Evolutionary conservation across 2,113 vertebrate genomes (phyloP), one percentile per base, ranked within the genome.

Genomic region (Chlorodrepanis virens): DNA sequence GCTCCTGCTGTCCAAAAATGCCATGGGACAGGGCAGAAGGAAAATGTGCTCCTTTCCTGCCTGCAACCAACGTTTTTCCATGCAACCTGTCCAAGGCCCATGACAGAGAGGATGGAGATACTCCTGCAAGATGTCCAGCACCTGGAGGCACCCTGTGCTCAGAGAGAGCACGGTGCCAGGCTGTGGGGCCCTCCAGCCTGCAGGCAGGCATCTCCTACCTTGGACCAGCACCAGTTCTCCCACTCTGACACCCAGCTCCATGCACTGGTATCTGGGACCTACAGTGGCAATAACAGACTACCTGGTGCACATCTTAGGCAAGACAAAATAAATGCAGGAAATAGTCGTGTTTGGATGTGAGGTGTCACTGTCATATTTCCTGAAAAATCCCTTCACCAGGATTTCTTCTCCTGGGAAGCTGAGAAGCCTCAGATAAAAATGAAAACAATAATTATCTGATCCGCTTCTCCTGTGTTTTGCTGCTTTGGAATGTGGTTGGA

Each of bases 71-170:
- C 3, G 2, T 23, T 37, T 74, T 74, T 23, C 24, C 60, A 40
- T 0, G 0, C 1, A 2, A 5, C 5, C 10, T 18, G 7, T 52
- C 27, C 35, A 68, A 54, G 44, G 39, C 20, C 35, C 5, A 2
- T 14, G 25, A 25, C 8, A 42, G 57, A 63, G 56, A 79, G 54
- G n/a, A 49, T 13, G 7, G 19, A 63, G 11, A n/a, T 70, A 31
- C 33, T 85, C 18, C 50, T 37, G 31, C 21, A 35, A 74, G 35
- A 17, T 14, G 18, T 24, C 45, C 37, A 45, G 28, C 57, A 40
- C 9, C 14, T 9, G 4, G 5, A 50, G 49, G 7, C 16, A 70
- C 35, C 33, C 39, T 49, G 42, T 56, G 27, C 50, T 63, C 2
- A 3, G 47, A 1, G 0, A 4, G 44, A 12, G 21, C 42, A 11